Evolutionary conservation across 2,113 vertebrate genomes (phyloP), one percentile per base, ranked within the genome.

Genomic region (Ibidorhyncha struthersii): DNA sequence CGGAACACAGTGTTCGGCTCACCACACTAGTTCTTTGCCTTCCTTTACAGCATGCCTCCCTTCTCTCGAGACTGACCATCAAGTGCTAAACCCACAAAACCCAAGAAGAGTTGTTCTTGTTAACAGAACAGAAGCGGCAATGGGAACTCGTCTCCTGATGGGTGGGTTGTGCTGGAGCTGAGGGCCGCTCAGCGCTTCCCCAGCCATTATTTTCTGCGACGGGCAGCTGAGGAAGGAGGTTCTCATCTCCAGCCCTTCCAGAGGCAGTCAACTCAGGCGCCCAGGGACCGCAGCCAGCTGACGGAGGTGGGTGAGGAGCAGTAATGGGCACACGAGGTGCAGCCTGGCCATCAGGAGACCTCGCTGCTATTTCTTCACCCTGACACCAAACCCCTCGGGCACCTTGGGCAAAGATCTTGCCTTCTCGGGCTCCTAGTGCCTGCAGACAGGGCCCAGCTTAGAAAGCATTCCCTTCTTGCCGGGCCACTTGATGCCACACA

Each of bases 371-470:
- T 65, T 52, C 50, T 26, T 18, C n/a, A 50, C 50, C 34, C 73
- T 36, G 17, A 1, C 4, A 17, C 38, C 0, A 1, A 26, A 9
- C 38, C 9, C 7, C 41, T 13, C 0, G 5, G 59, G 59, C 38
- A 47, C 53, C 20, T 1, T 19, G 30, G 27, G 26, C 62, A 34
- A 25, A 2, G 14, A 12, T 36, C 34, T 17, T 47, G 47, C 55
- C 53, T 76, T 56, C 76, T 71, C 4, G 1, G 1, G 12, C 12
- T 76, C 62, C 70, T 34, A 15, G 26, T 21, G 52, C 43, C 22
- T 27, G 21, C 8, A 43, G 32, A 65, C 43, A 43, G 86, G 21
- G 45, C 23, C 43, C 29, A 61, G 22, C 26, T 62, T 41, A 26
- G 16, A 41, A 70, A 58, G 34, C 38, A 4, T 23, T 47, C 40